Percentiles rank a stretch among this genome's conserved stretches.
Conservation (phyloP, 1,140 invertebrate species). For the Zelostemma sp. region DNA sequence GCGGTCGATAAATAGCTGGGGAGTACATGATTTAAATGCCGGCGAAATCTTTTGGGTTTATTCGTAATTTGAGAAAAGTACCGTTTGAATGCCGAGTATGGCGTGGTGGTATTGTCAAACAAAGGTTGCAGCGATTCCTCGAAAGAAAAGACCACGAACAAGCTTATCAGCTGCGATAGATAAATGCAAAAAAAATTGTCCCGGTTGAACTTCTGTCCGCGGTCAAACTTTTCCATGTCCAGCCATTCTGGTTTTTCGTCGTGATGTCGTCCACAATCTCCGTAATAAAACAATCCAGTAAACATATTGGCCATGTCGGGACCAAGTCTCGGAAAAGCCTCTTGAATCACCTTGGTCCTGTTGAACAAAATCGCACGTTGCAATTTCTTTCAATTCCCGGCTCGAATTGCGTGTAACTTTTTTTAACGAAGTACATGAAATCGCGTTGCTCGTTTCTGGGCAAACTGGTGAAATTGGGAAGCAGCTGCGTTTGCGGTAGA, state of each 20-base stretch:
- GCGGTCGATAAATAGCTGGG: slow-evolving; percentile 67
- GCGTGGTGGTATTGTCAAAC: slow-evolving; percentile 73
- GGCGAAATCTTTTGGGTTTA: too few species aligned
- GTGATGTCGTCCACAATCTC: slow-evolving; percentile 14
- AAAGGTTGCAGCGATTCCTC: slow-evolving; percentile 75
- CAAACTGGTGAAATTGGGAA: not conserved
- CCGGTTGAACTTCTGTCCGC: slow-evolving; percentile 75
- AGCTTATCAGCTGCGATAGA: slow-evolving; percentile 74
- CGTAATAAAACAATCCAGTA: not conserved
- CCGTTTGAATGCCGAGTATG: slow-evolving; percentile 76
- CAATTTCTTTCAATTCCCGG: too few species aligned
- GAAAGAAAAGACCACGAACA: slow-evolving; percentile 74
- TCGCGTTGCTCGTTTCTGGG: not conserved
- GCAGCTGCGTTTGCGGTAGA: not conserved
- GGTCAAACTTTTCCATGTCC: slow-evolving; percentile 59
- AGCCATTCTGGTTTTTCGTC: slow-evolving; percentile 43
- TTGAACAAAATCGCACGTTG: too few species aligned
- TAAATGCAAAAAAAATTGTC: slow-evolving; percentile 74
- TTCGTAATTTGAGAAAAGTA: slow-evolving; percentile 53
- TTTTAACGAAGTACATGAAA: too few species aligned
- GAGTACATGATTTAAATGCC: too few species aligned
- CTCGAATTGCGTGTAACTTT: too few species aligned
- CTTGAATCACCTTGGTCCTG: not conserved
- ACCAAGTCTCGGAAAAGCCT: not conserved
- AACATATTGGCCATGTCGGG: not conserved